Evolutionary conservation across 2,888 invertebrate species (phyloP).

Genomic region (Oasisia sp.): DNA sequence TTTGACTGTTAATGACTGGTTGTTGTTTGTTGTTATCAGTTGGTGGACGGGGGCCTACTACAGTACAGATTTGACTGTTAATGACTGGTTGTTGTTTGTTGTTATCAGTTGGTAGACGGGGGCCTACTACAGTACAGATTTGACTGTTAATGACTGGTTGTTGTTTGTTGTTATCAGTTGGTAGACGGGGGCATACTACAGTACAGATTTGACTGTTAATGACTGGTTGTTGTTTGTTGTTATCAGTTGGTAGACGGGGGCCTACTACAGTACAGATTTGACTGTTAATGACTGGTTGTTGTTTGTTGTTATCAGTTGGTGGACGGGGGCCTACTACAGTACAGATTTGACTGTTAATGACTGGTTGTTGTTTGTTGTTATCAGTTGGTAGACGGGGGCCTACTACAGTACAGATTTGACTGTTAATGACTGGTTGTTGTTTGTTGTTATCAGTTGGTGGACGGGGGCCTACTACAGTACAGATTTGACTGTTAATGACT

Average conservation of each 20-base stretch:
- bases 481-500: conserved; percentile 78
- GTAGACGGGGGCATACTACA: conserved; percentile 85
- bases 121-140: conserved; percentile 90
- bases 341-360: conserved; percentile 81
- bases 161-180: no score
- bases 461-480: conserved; percentile 87
- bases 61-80: conserved; percentile 88
- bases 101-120: conserved; percentile 70
- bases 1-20: no score
- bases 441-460: conserved; percentile 61
- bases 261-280: conserved; percentile 87
- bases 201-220: conserved; percentile 84
- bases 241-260: conserved; percentile 75
- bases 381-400: conserved; percentile 76
- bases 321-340: conserved; percentile 86
- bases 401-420: conserved; percentile 89
- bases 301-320: conserved; percentile 52
- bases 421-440: conserved; percentile 63
- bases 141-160: conserved; percentile 71
- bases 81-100: no score
- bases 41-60: conserved; percentile 80
- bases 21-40: no score
- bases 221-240: no score
- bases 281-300: conserved; percentile 69
- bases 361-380: no score